phyloP scores from a whole-genome alignment of 2,113 vertebrate species.

The Hyperopisus bebe region DNA sequence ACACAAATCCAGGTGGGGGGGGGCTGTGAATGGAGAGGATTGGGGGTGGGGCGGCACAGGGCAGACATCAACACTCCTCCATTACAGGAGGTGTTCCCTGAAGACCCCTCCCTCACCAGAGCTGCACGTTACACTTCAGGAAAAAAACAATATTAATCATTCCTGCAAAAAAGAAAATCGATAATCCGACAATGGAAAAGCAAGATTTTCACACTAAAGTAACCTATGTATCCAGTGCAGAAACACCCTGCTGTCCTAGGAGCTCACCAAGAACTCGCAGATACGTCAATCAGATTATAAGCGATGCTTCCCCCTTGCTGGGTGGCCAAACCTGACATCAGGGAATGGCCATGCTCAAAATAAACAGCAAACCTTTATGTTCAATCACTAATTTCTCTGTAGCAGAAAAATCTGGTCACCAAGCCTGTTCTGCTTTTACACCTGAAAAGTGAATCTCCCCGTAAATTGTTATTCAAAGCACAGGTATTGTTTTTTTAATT shows the following conservation, averaged over 20 bases:
- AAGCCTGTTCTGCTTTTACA: background rate
- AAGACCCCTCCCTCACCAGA: background rate
- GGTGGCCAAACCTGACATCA: background rate
- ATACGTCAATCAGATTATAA: background rate
- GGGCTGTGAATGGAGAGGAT: background rate
- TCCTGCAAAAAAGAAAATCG: background rate
- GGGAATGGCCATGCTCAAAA: background rate
- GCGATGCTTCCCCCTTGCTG: background rate
- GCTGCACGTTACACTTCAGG: background rate
- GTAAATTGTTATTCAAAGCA: background rate
- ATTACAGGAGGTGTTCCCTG: background rate
- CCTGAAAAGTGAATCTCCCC: background rate
- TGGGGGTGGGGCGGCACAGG: background rate
- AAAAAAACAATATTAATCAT: background rate
- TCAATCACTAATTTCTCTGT: background rate
- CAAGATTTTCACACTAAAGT: background rate
- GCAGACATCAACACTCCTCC: constrained; percentile 4
- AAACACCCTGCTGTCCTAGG: background rate
- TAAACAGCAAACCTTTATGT: background rate
- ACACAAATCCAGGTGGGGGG: background rate
- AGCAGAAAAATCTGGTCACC: background rate
- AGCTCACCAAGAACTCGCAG: background rate
- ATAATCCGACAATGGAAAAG: background rate
- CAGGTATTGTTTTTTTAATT: background rate
- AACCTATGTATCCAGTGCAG: background rate